Conservation (phyloP, 2,797 vertebrate genomes). For the Morelia viridis region DNA sequence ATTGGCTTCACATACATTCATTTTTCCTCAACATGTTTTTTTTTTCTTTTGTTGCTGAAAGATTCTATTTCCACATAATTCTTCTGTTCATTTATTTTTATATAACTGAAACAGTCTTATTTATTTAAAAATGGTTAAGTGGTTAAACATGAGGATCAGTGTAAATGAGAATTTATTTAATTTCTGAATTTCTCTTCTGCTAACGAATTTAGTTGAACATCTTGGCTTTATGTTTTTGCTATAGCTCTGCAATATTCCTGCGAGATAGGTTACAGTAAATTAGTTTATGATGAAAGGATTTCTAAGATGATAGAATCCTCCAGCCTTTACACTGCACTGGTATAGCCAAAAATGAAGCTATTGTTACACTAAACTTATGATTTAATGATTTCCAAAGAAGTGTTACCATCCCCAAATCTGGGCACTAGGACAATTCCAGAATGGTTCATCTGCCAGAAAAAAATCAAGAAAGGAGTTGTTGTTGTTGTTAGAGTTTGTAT, state of each 20-base stretch:
- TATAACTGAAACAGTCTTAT: background rate
- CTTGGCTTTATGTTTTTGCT: background rate
- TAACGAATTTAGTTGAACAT: background rate
- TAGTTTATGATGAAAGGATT: background rate
- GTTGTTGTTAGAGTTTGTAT: background rate
- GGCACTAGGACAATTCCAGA: background rate
- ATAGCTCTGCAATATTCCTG: background rate
- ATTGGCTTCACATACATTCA: background rate
- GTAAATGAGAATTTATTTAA: background rate
- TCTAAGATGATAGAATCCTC: background rate
- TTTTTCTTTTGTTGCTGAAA: background rate
- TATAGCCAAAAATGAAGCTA: background rate
- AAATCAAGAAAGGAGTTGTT: constrained; percentile 39
- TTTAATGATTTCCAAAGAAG: background rate
- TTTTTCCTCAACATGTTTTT: background rate
- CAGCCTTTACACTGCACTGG: too few species aligned
- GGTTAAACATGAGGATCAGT: background rate
- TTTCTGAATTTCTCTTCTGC: background rate
- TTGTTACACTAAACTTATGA: background rate
- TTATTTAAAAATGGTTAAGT: background rate
- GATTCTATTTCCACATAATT: background rate
- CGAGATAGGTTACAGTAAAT: background rate
- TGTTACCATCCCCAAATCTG: background rate
- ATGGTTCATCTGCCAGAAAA: constrained; percentile 27
- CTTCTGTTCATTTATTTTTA: background rate